Evolutionary conservation across 2,113 vertebrate species (phyloP), one percentile per base, ranked within the genome.

Genomic region (Petrocephalus zakoni): DNA sequence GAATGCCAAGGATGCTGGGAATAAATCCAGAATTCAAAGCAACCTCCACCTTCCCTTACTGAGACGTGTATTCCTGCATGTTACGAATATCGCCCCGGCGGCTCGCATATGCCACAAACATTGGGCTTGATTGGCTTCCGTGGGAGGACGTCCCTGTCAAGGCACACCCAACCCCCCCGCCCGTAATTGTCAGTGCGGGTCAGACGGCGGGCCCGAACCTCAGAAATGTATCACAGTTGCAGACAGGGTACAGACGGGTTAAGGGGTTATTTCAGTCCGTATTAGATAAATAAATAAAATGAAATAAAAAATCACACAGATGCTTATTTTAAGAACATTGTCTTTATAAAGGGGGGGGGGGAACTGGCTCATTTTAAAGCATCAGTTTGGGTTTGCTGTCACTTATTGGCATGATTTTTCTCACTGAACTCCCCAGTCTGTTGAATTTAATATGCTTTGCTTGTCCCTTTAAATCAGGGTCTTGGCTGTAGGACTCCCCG

Each of bases 91-190:
- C 8, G 42, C 47, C 61, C 56, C 21, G 34, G n/a, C 61, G 7
- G 88, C 88, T 89, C 5, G 34, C 5, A 5, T 19, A 17, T 75
- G 90, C 64, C 58, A 15, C 42, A 25, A 46, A 53, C 82, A 53
- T 89, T 8, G 46, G 64, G 89, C 83, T 90, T 90, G 90, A 90
- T 91, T 85, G 85, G 89, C 64, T 90, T 89, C 88, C 72, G 52
- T 56, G 88, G 89, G 85, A 86, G 25, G 85, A n/a, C 5, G 17
- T 83, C 88, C 85, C 64, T 68, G 68, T 72, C 58, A 78, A n/a
- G 81, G 78, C 56, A 49, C 78, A 19, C 17, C 25, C 55, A 72
- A 53, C 78, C 58, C 46, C 56, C 89, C 56, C 88, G 46, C 46
- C 29, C 34, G 46, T 85, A n/a, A 85, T 85, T 42, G 61, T 75